Percentiles rank a stretch among this genome's conserved stretches.
phyloP scores from a whole-genome alignment of 2,888 invertebrate species.

The Ptychoptera albimana region DNA sequence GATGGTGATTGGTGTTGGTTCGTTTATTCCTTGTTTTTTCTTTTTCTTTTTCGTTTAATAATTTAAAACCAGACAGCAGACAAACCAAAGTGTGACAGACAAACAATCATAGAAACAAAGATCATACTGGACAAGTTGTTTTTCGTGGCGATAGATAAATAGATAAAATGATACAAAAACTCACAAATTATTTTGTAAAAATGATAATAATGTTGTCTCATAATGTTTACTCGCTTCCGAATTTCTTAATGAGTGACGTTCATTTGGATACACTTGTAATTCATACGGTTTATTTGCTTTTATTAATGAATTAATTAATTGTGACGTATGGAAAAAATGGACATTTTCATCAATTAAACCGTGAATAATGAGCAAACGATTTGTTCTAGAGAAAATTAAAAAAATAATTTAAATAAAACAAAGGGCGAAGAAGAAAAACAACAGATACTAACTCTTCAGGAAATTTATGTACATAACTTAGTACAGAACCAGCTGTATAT shows the following conservation, averaged over 20 bases:
- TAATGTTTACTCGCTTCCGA: conserved; percentile 92
- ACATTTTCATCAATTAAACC: conserved; percentile 98
- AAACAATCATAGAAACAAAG: no score
- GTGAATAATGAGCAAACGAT: conserved; percentile 85
- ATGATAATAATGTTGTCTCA: conserved; percentile 84
- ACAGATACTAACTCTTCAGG: conserved; percentile 65
- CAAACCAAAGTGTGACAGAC: no score
- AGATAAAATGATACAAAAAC: no score
- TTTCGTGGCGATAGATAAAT: no score
- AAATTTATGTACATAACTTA: conserved; percentile 70
- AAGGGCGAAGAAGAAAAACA: background rate
- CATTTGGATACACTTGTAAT: conserved; percentile 88
- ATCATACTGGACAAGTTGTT: no score
- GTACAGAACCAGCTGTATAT: conserved; percentile 71
- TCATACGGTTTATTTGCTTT: conserved; percentile 94
- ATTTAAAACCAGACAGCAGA: no score
- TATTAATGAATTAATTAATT: conserved; percentile 76
- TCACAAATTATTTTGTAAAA: conserved; percentile 68
- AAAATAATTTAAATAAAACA: conserved; percentile 12
- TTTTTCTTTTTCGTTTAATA: no score
- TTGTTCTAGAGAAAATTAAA: conserved; percentile 42
- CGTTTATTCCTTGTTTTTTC: no score
- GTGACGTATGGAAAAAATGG: conserved; percentile 91
- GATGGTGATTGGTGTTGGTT: no score
- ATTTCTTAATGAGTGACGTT: conserved; percentile 87